Percentiles rank a stretch among this genome's conserved stretches.
These are phyloP conservation scores for Platanista minor DNA, from an alignment of 2,113 vertebrate species.

Conservation along the genomic window DNA sequence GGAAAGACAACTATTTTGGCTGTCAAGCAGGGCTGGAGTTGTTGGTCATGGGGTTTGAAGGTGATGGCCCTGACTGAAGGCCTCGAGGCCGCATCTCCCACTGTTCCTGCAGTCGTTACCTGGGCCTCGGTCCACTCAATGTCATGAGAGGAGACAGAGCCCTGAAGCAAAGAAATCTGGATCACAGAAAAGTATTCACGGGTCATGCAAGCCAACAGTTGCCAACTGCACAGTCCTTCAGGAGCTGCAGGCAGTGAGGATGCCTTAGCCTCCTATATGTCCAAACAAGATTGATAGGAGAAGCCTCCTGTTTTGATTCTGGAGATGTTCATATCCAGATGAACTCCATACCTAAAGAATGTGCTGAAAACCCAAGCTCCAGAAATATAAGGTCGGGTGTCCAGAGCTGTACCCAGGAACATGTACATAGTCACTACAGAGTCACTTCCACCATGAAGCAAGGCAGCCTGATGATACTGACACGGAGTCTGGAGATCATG, in stretches of 20 bases:
- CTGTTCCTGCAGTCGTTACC: neutral
- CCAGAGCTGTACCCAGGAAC: slow-evolving; percentile 79
- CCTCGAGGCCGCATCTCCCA: neutral
- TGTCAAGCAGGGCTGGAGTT: neutral
- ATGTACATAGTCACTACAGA: slow-evolving; percentile 72
- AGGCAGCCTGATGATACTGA: slow-evolving; percentile 68
- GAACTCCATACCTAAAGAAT: slow-evolving; percentile 76
- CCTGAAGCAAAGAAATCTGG: slow-evolving; percentile 78
- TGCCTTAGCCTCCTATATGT: slow-evolving; percentile 76
- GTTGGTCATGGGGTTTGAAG: neutral
- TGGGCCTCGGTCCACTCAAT: neutral
- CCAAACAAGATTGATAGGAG: slow-evolving; percentile 71
- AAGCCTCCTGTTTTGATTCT: slow-evolving; percentile 69
- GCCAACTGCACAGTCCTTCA: slow-evolving; percentile 74
- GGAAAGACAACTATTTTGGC: neutral
- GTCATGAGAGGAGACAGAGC: slow-evolving; percentile 71
- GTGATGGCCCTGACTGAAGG: neutral
- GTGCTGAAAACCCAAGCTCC: slow-evolving; percentile 76
- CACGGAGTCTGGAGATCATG: slow-evolving; percentile 85
- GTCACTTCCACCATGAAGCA: slow-evolving; percentile 74
- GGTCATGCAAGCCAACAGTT: slow-evolving; percentile 86
- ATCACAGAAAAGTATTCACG: slow-evolving; percentile 75
- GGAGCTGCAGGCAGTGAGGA: slow-evolving; percentile 68
- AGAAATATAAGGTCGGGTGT: slow-evolving; percentile 77
- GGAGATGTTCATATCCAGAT: slow-evolving; percentile 85